These are phyloP conservation scores for Drusus annulatus DNA, from an alignment of 1,140 invertebrate species.

Conservation along the genomic window DNA sequence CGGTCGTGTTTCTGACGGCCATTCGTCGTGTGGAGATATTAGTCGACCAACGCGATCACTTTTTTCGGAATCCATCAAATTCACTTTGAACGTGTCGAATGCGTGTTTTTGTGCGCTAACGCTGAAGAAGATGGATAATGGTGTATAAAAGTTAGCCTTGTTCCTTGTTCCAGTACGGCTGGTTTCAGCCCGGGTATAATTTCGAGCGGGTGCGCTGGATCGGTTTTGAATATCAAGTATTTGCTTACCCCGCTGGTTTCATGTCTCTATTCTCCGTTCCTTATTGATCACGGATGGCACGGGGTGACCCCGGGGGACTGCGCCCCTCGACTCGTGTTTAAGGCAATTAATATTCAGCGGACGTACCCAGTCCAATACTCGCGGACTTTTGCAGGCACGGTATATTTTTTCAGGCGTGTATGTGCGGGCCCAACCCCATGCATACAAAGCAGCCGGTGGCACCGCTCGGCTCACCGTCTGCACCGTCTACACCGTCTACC, in stretches of 20 bases:
- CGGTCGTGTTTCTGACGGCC: too few relatives aligned
- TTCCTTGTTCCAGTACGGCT: background rate
- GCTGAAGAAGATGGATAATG: too few relatives aligned
- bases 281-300: conserved; percentile 29
- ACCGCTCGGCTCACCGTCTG: too few relatives aligned
- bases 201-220: background rate
- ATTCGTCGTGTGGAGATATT: too few relatives aligned
- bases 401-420: conserved; percentile 46
- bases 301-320: background rate
- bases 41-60: too few relatives aligned
- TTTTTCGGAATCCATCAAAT: too few relatives aligned
- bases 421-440: conserved; percentile 14
- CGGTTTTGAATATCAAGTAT: conserved; percentile 21
- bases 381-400: conserved; percentile 44
- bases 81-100: too few relatives aligned
- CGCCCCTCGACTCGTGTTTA: conserved; percentile 14
- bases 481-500: background rate
- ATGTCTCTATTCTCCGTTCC: background rate
- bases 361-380: conserved; percentile 43
- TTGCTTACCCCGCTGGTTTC: conserved; percentile 6
- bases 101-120: too few relatives aligned
- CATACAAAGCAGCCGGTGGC: conserved; percentile 33
- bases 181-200: too few relatives aligned
- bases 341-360: conserved; percentile 47
- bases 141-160: background rate